These are phyloP conservation scores for Fistularia tabacaria DNA, from an alignment of 2,797 vertebrate genomes.

Conservation along the genomic window DNA sequence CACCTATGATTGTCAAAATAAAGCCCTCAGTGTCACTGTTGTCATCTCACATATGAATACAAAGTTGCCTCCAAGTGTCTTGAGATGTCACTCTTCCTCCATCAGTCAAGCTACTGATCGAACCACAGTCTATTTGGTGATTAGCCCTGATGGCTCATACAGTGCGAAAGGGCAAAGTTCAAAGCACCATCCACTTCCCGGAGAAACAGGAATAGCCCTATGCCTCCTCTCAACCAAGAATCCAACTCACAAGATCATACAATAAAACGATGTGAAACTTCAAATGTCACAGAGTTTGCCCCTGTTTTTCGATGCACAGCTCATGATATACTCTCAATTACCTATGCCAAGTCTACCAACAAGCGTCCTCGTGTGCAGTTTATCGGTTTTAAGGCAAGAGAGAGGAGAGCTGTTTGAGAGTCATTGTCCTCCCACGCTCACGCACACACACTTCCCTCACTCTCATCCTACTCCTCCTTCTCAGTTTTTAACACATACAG, in stretches of 20 bases:
- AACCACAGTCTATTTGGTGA: conserved; percentile 25
- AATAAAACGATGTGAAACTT: conserved; percentile 43
- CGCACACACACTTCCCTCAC: conserved; percentile 12
- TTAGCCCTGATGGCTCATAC: conserved; percentile 21
- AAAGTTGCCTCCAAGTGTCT: no score
- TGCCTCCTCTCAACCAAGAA: conserved; percentile 31
- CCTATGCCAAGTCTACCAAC: conserved; percentile 52
- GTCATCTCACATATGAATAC: no score
- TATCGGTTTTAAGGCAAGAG: conserved; percentile 46
- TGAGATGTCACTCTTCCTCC: no score
- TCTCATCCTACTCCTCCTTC: conserved; percentile 34
- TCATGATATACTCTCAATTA: conserved; percentile 61
- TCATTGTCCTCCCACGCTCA: conserved; percentile 44
- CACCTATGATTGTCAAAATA: no score
- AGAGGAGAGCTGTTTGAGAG: conserved; percentile 49
- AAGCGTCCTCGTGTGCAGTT: conserved; percentile 56
- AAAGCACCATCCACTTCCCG: conserved; percentile 46
- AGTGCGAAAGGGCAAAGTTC: conserved; percentile 50
- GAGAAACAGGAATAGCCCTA: conserved; percentile 62
- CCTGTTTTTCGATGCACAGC: conserved; percentile 27
- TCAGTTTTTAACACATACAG: conserved; percentile 25
- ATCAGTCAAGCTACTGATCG: conserved; percentile 1
- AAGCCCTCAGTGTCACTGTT: no score
- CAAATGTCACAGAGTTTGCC: conserved; percentile 51
- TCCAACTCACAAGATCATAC: conserved; percentile 18